Conservation (phyloP, 2,888 invertebrate genomes). For the Itoplectis maculator region DNA sequence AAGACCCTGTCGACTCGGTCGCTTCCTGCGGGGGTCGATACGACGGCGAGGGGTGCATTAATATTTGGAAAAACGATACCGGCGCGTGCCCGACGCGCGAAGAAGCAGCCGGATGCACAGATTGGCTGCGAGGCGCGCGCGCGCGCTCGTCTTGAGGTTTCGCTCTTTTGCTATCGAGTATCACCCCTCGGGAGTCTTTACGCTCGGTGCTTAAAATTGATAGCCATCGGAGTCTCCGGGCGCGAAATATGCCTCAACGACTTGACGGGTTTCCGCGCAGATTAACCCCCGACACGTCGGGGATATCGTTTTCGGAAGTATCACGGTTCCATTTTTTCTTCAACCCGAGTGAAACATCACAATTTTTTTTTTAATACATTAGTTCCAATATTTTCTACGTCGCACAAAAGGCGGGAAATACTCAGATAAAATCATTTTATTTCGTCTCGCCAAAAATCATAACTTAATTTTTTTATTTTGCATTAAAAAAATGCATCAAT, state of each 20-base stretch:
- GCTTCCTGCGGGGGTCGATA: conserved; percentile 21
- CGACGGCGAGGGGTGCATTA: conserved; percentile 13
- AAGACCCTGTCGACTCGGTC: conserved; percentile 21
- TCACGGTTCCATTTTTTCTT: no score
- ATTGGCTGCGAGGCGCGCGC: conserved; percentile 41
- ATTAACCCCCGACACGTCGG: conserved; percentile 26
- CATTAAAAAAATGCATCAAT: no score
- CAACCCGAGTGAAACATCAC: no score
- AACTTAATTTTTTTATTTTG: no score
- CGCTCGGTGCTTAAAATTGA: conserved; percentile 21
- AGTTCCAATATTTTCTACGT: no score
- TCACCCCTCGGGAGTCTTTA: conserved; percentile 44
- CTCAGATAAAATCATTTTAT: no score
- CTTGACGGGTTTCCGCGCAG: conserved; percentile 46
- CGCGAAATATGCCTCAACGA: conserved; percentile 44
- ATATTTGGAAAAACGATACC: conserved; percentile 55
- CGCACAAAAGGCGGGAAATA: no score
- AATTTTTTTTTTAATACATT: no score
- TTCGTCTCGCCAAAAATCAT: no score
- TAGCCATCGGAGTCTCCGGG: conserved; percentile 27
- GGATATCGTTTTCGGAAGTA: not conserved
- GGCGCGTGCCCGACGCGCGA: conserved; percentile 16
- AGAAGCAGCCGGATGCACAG: no score
- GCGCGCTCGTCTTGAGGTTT: conserved; percentile 60
- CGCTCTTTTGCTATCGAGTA: conserved; percentile 45